Percentiles rank a stretch among this genome's conserved stretches.
phyloP scores from a whole-genome alignment of 2,888 invertebrate genomes.

The Apotomis betuletana region DNA sequence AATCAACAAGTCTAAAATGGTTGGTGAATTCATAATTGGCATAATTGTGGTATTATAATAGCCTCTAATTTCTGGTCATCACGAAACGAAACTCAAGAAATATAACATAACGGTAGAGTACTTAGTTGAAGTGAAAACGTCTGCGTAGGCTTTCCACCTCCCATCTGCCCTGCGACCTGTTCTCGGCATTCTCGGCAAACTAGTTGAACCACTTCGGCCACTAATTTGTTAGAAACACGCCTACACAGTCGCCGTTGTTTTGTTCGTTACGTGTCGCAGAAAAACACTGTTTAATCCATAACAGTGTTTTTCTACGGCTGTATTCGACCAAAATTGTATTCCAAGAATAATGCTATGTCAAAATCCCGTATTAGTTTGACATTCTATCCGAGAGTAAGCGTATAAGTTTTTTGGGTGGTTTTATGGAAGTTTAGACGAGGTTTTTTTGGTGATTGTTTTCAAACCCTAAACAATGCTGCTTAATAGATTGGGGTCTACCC shows the following conservation, averaged over 20 bases:
- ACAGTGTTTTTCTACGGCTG: no score
- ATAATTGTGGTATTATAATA: neutral
- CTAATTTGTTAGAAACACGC: constrained; percentile 44
- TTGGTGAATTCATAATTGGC: neutral
- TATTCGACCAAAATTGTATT: no score
- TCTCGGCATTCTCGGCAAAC: constrained; percentile 49
- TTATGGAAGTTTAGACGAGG: no score
- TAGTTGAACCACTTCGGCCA: constrained; percentile 46
- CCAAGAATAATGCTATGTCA: no score
- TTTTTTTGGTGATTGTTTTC: no score
- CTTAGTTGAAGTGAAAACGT: constrained; percentile 53
- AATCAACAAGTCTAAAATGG: no score
- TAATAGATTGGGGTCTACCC: no score
- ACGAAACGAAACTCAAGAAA: constrained; percentile 27
- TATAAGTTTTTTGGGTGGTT: no score
- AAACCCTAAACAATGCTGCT: no score
- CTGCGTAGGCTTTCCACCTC: constrained; percentile 56
- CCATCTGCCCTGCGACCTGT: constrained; percentile 54
- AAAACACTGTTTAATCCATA: no score
- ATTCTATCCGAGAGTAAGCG: no score
- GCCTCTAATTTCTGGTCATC: constrained; percentile 3
- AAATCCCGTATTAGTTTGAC: no score
- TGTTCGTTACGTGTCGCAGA: constrained; percentile 21
- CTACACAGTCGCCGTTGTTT: constrained; percentile 17
- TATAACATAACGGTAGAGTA: constrained; percentile 31